Conservation (phyloP, 30 jellyfish, hydroid and myxozoan genomes). For the Turritopsis rubra region DNA sequence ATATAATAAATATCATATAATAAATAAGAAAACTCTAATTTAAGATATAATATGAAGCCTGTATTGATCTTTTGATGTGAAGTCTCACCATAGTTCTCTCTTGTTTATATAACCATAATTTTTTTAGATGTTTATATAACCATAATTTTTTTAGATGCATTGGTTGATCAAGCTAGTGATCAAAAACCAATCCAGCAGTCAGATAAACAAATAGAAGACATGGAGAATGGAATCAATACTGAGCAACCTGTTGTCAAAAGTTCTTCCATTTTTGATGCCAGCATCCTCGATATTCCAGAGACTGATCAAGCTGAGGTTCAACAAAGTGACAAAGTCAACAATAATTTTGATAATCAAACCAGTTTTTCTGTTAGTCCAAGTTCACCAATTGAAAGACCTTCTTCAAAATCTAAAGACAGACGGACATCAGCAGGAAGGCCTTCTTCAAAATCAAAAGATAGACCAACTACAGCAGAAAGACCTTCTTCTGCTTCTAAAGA, state of each 20-base stretch:
- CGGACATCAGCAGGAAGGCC: background rate
- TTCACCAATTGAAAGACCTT: background rate
- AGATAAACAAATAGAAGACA: background rate
- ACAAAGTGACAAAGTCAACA: no score
- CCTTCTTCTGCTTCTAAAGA: background rate
- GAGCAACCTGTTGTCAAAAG: background rate
- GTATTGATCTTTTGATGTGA: no score
- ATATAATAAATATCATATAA: no score
- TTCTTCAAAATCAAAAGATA: background rate
- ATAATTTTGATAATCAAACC: no score
- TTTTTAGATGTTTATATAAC: no score
- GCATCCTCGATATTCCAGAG: background rate
- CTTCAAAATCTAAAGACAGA: background rate
- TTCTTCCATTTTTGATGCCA: background rate
- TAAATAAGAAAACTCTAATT: no score
- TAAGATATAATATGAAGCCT: no score
- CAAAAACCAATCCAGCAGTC: background rate
- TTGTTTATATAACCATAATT: no score
- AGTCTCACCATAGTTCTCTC: no score
- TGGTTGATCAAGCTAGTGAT: background rate
- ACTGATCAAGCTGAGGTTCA: background rate
- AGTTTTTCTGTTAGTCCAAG: background rate
- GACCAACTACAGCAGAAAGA: background rate
- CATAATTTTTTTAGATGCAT: no score
- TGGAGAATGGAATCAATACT: background rate